Percentiles rank a stretch among this genome's conserved stretches.
These are phyloP conservation scores for Cryptocephalus primarius DNA, from an alignment of 2,888 invertebrate genomes.

Conservation along the genomic window DNA sequence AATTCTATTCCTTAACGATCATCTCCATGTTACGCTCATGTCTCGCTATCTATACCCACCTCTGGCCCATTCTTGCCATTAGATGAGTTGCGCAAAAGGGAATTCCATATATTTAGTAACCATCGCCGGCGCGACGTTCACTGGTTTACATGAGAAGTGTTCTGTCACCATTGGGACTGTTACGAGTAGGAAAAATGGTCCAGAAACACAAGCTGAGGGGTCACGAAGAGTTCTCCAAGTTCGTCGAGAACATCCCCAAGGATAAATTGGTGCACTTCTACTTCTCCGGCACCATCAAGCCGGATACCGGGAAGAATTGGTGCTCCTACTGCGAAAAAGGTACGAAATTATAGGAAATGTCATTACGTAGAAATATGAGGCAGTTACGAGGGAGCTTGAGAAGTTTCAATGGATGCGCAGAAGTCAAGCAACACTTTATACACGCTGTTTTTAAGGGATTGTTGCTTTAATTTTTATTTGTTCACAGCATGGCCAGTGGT, in stretches of 20 bases:
- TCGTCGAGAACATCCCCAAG: slow-evolving; percentile 39
- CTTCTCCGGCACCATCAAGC: slow-evolving; percentile 52
- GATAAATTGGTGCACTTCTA: slow-evolving; percentile 43
- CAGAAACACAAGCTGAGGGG: slow-evolving; percentile 42
- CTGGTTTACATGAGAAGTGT: too few species aligned
- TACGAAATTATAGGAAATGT: slow-evolving; percentile 34
- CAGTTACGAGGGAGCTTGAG: background rate
- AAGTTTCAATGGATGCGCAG: background rate
- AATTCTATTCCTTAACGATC: too few species aligned
- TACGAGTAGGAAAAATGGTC: slow-evolving; percentile 35
- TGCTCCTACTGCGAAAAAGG: slow-evolving; percentile 81
- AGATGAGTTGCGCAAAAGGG: too few species aligned
- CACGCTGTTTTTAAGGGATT: too few species aligned
- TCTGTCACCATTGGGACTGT: too few species aligned
- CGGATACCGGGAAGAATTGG: slow-evolving; percentile 66
- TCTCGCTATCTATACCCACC: too few species aligned
- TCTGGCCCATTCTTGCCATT: too few species aligned
- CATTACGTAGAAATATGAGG: background rate
- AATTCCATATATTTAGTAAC: too few species aligned
- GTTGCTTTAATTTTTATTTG: too few species aligned
- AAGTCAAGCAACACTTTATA: too few species aligned
- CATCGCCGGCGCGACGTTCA: too few species aligned
- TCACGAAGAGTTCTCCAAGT: slow-evolving; percentile 50
- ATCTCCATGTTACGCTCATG: too few species aligned
- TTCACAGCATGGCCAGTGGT: slow-evolving; percentile 66